Base-by-base conservation (phyloP, 2,113 vertebrate genomes). In the Sylvietta virens region DNA sequence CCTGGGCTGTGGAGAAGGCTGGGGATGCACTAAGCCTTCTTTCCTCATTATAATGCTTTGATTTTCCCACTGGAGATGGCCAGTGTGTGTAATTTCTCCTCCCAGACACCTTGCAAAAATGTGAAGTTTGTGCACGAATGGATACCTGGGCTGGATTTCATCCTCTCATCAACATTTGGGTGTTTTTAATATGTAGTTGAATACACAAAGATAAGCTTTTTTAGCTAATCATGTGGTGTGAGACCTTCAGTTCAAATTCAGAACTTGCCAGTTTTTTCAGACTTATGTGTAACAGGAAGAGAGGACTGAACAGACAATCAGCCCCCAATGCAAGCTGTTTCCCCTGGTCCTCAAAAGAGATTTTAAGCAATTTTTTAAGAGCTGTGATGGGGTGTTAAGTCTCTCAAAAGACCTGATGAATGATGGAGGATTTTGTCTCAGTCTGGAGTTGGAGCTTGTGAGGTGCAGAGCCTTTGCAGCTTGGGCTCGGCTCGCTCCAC, bases 11-110 rank as follows among this genome's bases (percentile, higher is more conserved):
- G 73, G 65, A 73, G 72, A 92, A 31, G n/a, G 42, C 51, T 57
- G 44, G 20, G 47, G 33, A 19, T 83, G 18, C n/a, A 42, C 40
- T 24, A 9, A 62, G 54, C 86, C 28, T 70, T 73, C 69, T 27
- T 62, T 70, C 40, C 40, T n/a, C 0, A 0, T 47, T 53, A 11
- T 58, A n/a, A 44, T 17, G 30, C 65, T 81, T 67, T 1, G 2
- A 4, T 27, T 67, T 81, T 62, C n/a, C 37, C 35, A 3, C 35
- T 44, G 57, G 13, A 53, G 47, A 15, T 66, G 35, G 30, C 47
- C 35, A 10, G 11, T 19, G 35, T 30, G 19, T 64, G 40, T n/a
- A 22, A 48, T 42, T 73, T 28, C 47, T 76, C 54, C 37, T 90
- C 51, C 7, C 19, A 30, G 66, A 33, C 39, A 62, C n/a, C 67